Base-by-base conservation (phyloP, 2,113 vertebrate species). In the Tenebrosternarchus preto region DNA sequence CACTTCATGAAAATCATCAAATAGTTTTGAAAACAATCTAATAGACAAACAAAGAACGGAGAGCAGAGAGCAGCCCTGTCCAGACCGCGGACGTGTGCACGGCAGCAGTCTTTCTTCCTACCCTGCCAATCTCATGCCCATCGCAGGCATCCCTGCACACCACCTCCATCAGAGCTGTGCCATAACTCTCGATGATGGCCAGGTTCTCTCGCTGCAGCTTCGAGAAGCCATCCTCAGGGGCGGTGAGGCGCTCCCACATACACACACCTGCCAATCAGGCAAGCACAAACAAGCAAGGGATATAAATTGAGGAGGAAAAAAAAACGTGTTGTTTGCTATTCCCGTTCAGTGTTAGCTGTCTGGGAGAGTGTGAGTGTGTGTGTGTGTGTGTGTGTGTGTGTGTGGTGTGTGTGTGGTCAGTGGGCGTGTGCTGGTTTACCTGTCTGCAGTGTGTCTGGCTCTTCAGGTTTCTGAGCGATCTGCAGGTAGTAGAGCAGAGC, bases 91-190 rank as follows among this genome's bases (percentile, higher is more conserved):
- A 24, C 5, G 17, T 22, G 5, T 36, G 33, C 33, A 19, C 19
- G 5, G 0, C 12, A 31, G 16, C n/a, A n/a, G n/a, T n/a, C 2
- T 59, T 59, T 70, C 68, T 22, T 57, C 90, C 50, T 93, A 99
- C 98, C 87, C 97, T 91, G 89, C 96, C 95, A 46, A 99, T 97
- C 88, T 99, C 96, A 63, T 98, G 97, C 5, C 98, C 98, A 25
- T 99, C 98, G 77, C 97, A 99, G 56, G 96, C 97, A 29, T 99
- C 98, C 83, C 96, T 87, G 84, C 97, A 99, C 78, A 99, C 95
- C 73, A 98, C 97, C 83, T 99, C 97, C 97, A 99, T 99, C 7
- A 99, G 94, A 1, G 96, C 91, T 1, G 94, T 95, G 31, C 98
- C 97, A 0, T 99, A 99, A 84, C 95, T 98, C 90, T 99, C 96